Conservation (phyloP, 2,888 invertebrate genomes). For the Stictocephala bisonia region DNA sequence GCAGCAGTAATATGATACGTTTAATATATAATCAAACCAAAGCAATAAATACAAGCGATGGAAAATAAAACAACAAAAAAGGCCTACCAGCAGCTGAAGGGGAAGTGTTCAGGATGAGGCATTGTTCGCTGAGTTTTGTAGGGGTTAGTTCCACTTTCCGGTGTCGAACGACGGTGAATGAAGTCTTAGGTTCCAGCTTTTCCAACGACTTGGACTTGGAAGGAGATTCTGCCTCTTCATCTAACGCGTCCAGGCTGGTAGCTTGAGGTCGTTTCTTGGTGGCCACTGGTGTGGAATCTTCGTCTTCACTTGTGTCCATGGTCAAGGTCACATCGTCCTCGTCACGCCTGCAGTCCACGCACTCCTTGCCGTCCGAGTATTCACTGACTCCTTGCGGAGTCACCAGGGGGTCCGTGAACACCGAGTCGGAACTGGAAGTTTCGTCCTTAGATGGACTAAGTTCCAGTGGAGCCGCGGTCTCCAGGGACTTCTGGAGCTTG, state of each 20-base stretch:
- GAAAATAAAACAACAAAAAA: too few relatives aligned
- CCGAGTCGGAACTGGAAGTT: conserved; percentile 76
- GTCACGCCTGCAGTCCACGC: conserved; percentile 46
- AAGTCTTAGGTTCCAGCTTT: conserved; percentile 65
- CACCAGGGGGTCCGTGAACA: conserved; percentile 78
- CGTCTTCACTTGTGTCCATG: conserved; percentile 53
- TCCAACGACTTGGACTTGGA: background rate
- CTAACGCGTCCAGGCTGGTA: conserved; percentile 27
- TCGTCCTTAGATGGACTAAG: conserved; percentile 64
- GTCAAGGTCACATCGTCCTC: conserved; percentile 56
- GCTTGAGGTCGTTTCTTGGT: conserved; percentile 40
- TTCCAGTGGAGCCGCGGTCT: conserved; percentile 59
- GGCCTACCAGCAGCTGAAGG: too few relatives aligned
- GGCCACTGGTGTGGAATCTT: conserved; percentile 52
- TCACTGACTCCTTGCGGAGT: conserved; percentile 70
- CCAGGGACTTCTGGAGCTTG: conserved; percentile 60
- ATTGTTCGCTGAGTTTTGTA: conserved; percentile 58
- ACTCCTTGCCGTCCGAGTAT: conserved; percentile 55
- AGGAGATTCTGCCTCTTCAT: conserved; percentile 43
- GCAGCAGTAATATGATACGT: too few relatives aligned
- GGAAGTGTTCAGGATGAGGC: too few relatives aligned
- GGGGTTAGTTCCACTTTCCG: conserved; percentile 72
- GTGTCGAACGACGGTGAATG: conserved; percentile 72
- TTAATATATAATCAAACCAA: too few relatives aligned
- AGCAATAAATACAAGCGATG: too few relatives aligned